phyloP scores from a whole-genome alignment of 1,140 invertebrate genomes.

The Atta cephalotes region DNA sequence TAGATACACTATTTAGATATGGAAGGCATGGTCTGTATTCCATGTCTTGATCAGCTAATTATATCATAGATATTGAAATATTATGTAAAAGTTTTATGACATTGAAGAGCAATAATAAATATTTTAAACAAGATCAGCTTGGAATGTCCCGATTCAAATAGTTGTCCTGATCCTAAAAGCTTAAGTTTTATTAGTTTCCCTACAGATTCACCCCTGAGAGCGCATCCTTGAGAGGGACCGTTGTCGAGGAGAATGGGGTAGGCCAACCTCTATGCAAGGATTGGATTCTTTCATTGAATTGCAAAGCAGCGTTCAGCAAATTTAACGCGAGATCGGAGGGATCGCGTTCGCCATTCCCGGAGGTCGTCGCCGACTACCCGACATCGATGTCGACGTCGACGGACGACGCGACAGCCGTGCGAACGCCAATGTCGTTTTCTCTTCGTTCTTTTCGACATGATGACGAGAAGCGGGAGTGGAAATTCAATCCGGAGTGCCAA shows the following conservation, averaged over 20 bases:
- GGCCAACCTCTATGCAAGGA: slow-evolving; percentile 60
- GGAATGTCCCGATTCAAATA: not conserved
- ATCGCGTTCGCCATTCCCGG: slow-evolving; percentile 62
- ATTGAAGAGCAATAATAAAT: slow-evolving; percentile 18
- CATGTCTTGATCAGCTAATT: not conserved
- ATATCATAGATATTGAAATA: not conserved
- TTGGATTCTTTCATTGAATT: slow-evolving; percentile 78
- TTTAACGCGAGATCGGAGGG: slow-evolving; percentile 73
- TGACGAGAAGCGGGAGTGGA: slow-evolving; percentile 41
- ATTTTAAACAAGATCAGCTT: not conserved
- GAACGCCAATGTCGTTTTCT: slow-evolving; percentile 66
- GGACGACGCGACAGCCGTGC: slow-evolving; percentile 41
- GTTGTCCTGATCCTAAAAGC: slow-evolving; percentile 1
- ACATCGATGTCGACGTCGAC: slow-evolving; percentile 44
- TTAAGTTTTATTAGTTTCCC: slow-evolving; percentile 51
- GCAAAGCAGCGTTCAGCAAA: slow-evolving; percentile 75
- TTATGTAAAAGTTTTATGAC: not conserved
- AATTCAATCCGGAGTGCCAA: slow-evolving; percentile 76
- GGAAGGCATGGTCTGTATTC: too few species aligned
- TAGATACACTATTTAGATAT: too few species aligned
- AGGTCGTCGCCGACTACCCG: slow-evolving; percentile 46
- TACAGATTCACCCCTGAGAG: not conserved
- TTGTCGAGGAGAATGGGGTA: slow-evolving; percentile 21
- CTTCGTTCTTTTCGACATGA: slow-evolving; percentile 38
- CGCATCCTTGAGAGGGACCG: slow-evolving; percentile 25